Evolutionary conservation across 2,113 vertebrate genomes (phyloP).

Genomic region (Panurus biarmicus): DNA sequence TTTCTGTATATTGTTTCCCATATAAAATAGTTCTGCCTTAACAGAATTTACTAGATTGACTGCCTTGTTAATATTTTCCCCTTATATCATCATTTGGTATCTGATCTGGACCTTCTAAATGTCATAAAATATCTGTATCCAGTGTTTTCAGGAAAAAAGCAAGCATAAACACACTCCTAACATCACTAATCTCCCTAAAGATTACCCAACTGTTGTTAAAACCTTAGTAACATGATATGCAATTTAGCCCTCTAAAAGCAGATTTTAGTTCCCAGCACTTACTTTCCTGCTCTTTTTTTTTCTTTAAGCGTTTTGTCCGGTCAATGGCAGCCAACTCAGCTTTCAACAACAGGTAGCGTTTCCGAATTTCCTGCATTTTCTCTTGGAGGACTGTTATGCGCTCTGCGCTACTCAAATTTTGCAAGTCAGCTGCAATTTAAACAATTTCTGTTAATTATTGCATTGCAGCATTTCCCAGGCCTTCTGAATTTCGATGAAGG

Average conservation of each 20-base stretch:
- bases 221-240: background rate
- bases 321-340: slow-evolving; percentile 97
- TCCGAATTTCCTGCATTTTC: slow-evolving; percentile 93
- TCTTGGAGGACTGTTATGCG: slow-evolving; percentile 91
- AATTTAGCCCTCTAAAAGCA: background rate
- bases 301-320: slow-evolving; percentile 86
- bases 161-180: background rate
- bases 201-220: background rate
- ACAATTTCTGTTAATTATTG: slow-evolving; percentile 3
- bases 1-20: background rate
- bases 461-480: background rate
- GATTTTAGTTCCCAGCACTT: slow-evolving; percentile 59
- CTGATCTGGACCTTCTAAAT: background rate
- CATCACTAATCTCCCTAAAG: background rate
- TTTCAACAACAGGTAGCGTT: slow-evolving; percentile 92
- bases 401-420: slow-evolving; percentile 89
- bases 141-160: background rate
- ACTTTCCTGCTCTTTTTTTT: slow-evolving; percentile 93
- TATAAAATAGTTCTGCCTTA: background rate
- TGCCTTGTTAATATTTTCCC: background rate
- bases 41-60: background rate
- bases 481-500: background rate
- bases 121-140: background rate
- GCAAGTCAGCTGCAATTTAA: slow-evolving; percentile 82
- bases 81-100: background rate